Evolutionary conservation across 2,797 vertebrate species (phyloP).

Genomic region (Erpetoichthys calabaricus): DNA sequence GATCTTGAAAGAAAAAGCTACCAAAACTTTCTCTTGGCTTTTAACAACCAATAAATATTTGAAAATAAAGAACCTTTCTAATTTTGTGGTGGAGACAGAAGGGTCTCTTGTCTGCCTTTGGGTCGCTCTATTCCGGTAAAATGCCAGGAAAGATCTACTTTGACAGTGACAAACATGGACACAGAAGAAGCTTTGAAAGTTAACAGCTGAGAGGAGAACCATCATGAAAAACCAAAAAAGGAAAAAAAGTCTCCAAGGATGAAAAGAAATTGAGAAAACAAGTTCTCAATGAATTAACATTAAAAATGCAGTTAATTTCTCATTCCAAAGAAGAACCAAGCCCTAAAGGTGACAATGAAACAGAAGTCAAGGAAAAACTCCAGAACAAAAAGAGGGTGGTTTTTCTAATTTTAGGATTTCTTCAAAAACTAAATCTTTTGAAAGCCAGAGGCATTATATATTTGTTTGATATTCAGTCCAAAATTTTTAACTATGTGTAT

Average conservation of each 20-base stretch:
- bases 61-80: too few relatives aligned
- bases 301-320: slow-evolving; percentile 20
- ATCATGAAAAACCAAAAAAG: slow-evolving; percentile 23
- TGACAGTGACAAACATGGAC: too few relatives aligned
- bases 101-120: too few relatives aligned
- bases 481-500: slow-evolving; percentile 75
- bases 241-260: slow-evolving; percentile 28
- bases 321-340: slow-evolving; percentile 7
- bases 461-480: slow-evolving; percentile 86
- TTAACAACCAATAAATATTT: too few relatives aligned
- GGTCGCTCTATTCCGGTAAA: too few relatives aligned
- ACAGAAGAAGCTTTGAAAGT: too few relatives aligned
- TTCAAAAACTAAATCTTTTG: slow-evolving; percentile 54
- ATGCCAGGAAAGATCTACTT: too few relatives aligned
- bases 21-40: too few relatives aligned
- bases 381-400: slow-evolving; percentile 71
- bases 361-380: slow-evolving; percentile 51
- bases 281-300: slow-evolving; percentile 16
- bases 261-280: slow-evolving; percentile 41
- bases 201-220: too few relatives aligned
- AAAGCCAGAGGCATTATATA: too few relatives aligned
- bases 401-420: slow-evolving; percentile 88
- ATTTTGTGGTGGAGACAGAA: too few relatives aligned
- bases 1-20: too few relatives aligned
- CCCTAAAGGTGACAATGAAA: slow-evolving; percentile 29